Conservation (phyloP, 2,797 vertebrate genomes). For the Takifugu ocellatus region DNA sequence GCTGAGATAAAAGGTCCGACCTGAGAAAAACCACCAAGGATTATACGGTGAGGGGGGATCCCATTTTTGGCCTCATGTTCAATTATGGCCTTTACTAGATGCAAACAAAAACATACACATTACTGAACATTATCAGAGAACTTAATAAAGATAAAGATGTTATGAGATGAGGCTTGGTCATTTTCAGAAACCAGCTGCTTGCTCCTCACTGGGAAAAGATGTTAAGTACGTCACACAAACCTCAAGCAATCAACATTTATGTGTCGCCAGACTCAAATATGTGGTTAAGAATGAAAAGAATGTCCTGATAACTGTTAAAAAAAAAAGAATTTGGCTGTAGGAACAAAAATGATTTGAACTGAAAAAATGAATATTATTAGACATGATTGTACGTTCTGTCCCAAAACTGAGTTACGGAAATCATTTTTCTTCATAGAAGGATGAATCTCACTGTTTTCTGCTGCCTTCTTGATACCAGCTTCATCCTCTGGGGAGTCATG, state of each 20-base stretch:
- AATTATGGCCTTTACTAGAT: constrained; percentile 91
- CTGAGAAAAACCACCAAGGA: constrained; percentile 98
- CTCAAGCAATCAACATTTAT: not conserved
- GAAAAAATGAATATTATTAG: not conserved
- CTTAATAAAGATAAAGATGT: not conserved
- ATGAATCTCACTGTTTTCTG: constrained; percentile 88
- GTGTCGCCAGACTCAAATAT: not conserved
- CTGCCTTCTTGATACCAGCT: constrained; percentile 93
- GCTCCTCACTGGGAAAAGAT: too few species aligned
- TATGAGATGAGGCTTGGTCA: too few species aligned
- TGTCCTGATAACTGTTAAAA: not conserved
- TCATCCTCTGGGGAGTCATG: constrained; percentile 92
- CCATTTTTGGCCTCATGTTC: constrained; percentile 96
- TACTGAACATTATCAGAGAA: not conserved
- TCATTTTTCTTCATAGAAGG: not conserved
- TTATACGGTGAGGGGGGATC: constrained; percentile 90
- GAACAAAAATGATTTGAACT: not conserved
- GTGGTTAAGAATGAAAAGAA: not conserved
- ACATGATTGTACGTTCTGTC: too few species aligned
- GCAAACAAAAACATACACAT: constrained; percentile 4
- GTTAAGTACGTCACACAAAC: not conserved
- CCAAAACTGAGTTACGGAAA: too few species aligned
- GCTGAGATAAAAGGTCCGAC: constrained; percentile 61
- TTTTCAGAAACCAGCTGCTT: too few species aligned
- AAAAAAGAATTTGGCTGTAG: not conserved